Base-by-base conservation (phyloP, 2,888 invertebrate genomes). In the Melanargia galathea region DNA sequence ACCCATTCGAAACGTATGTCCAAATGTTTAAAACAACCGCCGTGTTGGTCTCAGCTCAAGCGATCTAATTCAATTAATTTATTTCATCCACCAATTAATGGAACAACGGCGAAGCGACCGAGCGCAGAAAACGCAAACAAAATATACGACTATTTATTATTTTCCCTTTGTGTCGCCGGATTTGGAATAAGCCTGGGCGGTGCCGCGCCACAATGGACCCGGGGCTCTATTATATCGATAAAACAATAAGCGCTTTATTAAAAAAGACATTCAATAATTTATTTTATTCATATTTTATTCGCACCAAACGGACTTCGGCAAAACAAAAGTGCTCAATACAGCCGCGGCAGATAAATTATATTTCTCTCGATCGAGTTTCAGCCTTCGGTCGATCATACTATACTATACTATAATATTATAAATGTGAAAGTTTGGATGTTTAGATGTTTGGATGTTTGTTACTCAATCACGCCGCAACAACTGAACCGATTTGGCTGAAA, bases 181-280 rank as follows among this genome's bases (percentile, higher is more conserved):
- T 72, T 73, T 68, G 77, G 75, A 80, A 77, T 79, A 74, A 82
- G 70, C 70, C 78, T 77, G 88, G 90, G 90, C 89, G 88, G 86
- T 77, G 82, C 80, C 78, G 68, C 69, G 63, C 63, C 75, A 88
- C 89, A 88, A 88, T 82, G 75, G 80, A 68, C 63, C 59, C 45
- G 46, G 72, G 76, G 64, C 71, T 73, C 89, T 83, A 87, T 90
- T 90, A 87, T 89, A 66, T 77, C 71, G 79, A 80, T 90, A 90
- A 91, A 91, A 91, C 91, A 91, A 91, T 90, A 83, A 80, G 78
- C 79, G 78, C 86, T 87, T 87, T 91, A 91, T 91, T 91, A 90
- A 90, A 52, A 90, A 90, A 90, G 90, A 90, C 88, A 88, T 90
- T 90, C 87, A 86, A 86, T 86, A 86, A 89, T 88, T 87, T 90